Evolutionary conservation across 1,140 invertebrate species (phyloP).

Genomic region (Acyrthosiphon pisum): DNA sequence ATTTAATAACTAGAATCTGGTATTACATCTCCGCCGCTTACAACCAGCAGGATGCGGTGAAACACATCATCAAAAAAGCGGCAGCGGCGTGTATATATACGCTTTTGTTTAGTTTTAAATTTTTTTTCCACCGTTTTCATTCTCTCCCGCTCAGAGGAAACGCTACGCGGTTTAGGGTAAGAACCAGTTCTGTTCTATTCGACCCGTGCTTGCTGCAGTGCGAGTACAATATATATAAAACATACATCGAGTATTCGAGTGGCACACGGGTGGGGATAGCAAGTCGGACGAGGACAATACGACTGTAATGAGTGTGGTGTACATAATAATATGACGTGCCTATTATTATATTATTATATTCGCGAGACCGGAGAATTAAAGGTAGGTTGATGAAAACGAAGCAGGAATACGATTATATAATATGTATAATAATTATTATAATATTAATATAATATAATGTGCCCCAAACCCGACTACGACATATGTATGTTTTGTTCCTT

Average conservation of each 20-base stretch:
- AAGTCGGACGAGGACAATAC: slow-evolving; percentile 21
- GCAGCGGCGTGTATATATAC: background rate
- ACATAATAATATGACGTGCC: background rate
- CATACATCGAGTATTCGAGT: too few relatives aligned
- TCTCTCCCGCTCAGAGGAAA: background rate
- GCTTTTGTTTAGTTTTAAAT: background rate
- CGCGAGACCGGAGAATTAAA: background rate
- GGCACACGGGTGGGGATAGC: background rate
- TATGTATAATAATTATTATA: background rate
- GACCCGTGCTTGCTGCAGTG: background rate
- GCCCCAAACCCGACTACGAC: background rate
- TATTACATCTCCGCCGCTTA: background rate
- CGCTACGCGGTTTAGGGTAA: slow-evolving; percentile 19
- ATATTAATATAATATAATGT: background rate
- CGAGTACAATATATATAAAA: background rate
- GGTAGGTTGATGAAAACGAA: background rate
- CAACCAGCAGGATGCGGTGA: background rate
- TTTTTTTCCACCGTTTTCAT: background rate
- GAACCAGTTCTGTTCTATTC: slow-evolving; percentile 48
- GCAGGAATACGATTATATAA: background rate
- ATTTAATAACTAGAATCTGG: slow-evolving; percentile 20
- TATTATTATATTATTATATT: background rate
- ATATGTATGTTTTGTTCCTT: background rate
- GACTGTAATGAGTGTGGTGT: slow-evolving; percentile 25
- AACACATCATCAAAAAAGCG: background rate